Evolutionary conservation across 1,140 invertebrate species (phyloP), one percentile per base, ranked within the genome.

Genomic region (Lepidostoma basale): DNA sequence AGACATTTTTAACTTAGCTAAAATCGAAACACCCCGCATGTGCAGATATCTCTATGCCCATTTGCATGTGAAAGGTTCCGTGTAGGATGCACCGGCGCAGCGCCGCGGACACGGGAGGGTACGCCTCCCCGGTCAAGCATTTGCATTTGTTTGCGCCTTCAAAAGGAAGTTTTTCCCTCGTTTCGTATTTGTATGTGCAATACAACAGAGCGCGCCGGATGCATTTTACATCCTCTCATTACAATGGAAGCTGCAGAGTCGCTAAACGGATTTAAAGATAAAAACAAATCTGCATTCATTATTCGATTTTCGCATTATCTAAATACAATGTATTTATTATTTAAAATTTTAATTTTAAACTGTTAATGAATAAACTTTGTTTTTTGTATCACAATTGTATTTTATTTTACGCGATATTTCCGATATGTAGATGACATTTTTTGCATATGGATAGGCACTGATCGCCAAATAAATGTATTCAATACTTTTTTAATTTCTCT

Each of bases 1-100:
- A n/a, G n/a, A n/a, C n/a, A n/a, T n/a, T n/a, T n/a, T n/a, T n/a
- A n/a, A n/a, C n/a, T n/a, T n/a, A n/a, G n/a, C n/a, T n/a, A n/a
- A n/a, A n/a, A n/a, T n/a, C n/a, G n/a, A n/a, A 33, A 33, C 42
- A 1, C 42, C 52, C 4, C 25, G n/a, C n/a, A 25, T 33, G 52
- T 14, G 28, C 52, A 18, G 3, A 56, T 56, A 56, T 56, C 52
- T 56, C 52, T 30, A 12, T 56, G 8, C 5, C n/a, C 16, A 56
- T 56, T 56, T 56, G 52, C 52, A 56, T 56, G n/a, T 56, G 26
- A 56, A 56, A 56, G 52, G 52, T 30, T 56, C n/a, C 1, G 20
- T 12, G 52, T 56, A 30, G n/a, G 52, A 33, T 56, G 28, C 28
- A 56, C 52, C 18, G 0, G 26, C 14, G n/a, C 4, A 33, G n/a